Conservation (phyloP, 2,888 invertebrate genomes). For the Amaurobius ferox region DNA sequence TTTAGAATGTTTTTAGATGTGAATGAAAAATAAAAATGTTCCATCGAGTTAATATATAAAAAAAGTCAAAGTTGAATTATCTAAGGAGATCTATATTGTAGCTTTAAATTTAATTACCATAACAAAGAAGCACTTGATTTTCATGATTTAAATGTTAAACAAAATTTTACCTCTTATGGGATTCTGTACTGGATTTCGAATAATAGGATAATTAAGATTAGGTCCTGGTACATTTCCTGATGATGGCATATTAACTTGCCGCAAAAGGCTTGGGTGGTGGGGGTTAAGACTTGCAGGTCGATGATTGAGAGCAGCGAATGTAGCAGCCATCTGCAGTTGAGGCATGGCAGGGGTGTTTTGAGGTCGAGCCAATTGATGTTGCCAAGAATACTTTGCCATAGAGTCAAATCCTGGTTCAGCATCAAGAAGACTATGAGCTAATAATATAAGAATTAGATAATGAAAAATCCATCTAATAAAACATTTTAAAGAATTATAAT, state of each 20-base stretch:
- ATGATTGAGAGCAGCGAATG: constrained; percentile 61
- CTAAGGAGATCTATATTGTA: no score
- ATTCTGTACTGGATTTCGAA: constrained; percentile 58
- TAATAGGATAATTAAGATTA: constrained; percentile 42
- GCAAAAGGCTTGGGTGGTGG: constrained; percentile 39
- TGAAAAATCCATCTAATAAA: neutral
- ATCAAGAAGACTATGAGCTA: constrained; percentile 31
- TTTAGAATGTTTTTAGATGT: no score
- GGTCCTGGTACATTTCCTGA: constrained; percentile 38
- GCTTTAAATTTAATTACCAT: no score
- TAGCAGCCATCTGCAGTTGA: constrained; percentile 57
- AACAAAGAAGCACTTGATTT: no score
- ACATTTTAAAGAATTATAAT: no score
- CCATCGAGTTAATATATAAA: no score
- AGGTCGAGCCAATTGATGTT: constrained; percentile 40
- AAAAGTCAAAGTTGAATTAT: no score
- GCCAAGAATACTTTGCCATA: constrained; percentile 49
- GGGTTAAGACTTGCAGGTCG: constrained; percentile 27
- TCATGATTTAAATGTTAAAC: no score
- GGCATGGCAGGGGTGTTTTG: constrained; percentile 48
- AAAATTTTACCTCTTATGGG: constrained; percentile 48
- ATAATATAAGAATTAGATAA: neutral
- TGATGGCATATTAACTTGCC: constrained; percentile 39
- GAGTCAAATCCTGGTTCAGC: constrained; percentile 34
- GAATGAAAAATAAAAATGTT: no score